Evolutionary conservation across 2,797 vertebrate genomes (phyloP), one percentile per base, ranked within the genome.

Genomic region (Perodicticus potto): DNA sequence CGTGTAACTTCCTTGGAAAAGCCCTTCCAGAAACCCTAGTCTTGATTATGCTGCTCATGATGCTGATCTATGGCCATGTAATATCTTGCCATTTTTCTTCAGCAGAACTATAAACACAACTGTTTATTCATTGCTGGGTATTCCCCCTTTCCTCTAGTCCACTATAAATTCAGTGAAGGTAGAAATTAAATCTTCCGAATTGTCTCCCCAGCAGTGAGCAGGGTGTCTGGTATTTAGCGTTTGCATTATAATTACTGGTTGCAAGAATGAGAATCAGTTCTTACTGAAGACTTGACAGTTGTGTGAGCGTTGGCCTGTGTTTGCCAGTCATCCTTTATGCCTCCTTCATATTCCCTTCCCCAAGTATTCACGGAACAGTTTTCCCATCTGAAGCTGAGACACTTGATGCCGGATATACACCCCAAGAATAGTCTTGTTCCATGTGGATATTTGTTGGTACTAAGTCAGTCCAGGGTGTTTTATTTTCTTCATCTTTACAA

Each of bases 401-500:
- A 10, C 9, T 29, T 72, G 40, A 86, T 59, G 20, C 63, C 23
- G 7, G 86, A 59, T 27, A 59, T 13, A 59, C 37, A 34, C 7
- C 7, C 27, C 37, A 70, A 89, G 37, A 55, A 19, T 53, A 59
- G 53, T 32, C 53, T 27, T 19, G 29, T 67, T 49, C 74, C 59
- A 10, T 25, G 57, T 4, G 86, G n/a, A 9, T 73, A 13, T 77
- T 80, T 91, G 63, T 92, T 83, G 93, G 69, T 91, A 67, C 25
- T 78, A 73, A 69, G 32, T 63, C 14, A 22, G 59, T 22, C 32
- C 27, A n/a, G 40, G 32, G 43, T 37, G 40, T 67, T 97, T 94
- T 80, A 53, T 87, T 92, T 73, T 65, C 67, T 78, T 91, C 89
- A 65, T 67, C 40, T 40, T 89, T 77, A 72, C n/a, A 82, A 73